These are phyloP conservation scores for Popillia japonica DNA, from an alignment of 1,140 invertebrate species.

Conservation along the genomic window DNA sequence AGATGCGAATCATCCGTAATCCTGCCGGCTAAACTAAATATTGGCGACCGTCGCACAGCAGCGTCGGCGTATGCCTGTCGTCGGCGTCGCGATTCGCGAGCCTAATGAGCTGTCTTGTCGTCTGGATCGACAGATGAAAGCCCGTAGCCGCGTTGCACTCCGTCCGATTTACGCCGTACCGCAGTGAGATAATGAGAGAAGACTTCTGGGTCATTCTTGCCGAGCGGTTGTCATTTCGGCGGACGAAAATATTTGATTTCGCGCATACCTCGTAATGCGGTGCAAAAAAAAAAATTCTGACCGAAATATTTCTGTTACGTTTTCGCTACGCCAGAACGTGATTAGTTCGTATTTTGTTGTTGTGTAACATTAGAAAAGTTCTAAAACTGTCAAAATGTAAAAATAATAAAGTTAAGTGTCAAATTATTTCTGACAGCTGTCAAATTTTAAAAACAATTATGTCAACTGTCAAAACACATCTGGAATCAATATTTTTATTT, in stretches of 20 bases:
- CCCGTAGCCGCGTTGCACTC: not conserved
- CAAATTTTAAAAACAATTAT: no score
- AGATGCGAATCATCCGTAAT: no score
- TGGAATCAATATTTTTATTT: no score
- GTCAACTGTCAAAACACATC: no score
- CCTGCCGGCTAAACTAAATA: no score
- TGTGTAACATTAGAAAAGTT: no score
- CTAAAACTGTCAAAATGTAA: no score
- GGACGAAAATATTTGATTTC: not conserved
- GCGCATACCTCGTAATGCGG: not conserved
- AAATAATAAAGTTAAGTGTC: no score
- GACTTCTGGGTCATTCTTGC: not conserved
- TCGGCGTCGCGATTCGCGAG: not conserved
- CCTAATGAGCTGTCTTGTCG: constrained; percentile 9
- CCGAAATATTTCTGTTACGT: not conserved
- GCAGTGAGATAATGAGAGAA: not conserved
- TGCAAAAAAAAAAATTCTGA: not conserved
- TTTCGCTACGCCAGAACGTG: not conserved
- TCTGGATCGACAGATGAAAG: not conserved
- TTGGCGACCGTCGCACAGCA: not conserved
- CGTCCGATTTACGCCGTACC: not conserved
- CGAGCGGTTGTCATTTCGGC: not conserved
- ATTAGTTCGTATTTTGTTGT: not conserved
- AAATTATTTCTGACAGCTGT: no score
- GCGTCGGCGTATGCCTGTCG: not conserved